Base-by-base conservation (phyloP, 2,113 vertebrate species). In the Galeopterus variegatus region DNA sequence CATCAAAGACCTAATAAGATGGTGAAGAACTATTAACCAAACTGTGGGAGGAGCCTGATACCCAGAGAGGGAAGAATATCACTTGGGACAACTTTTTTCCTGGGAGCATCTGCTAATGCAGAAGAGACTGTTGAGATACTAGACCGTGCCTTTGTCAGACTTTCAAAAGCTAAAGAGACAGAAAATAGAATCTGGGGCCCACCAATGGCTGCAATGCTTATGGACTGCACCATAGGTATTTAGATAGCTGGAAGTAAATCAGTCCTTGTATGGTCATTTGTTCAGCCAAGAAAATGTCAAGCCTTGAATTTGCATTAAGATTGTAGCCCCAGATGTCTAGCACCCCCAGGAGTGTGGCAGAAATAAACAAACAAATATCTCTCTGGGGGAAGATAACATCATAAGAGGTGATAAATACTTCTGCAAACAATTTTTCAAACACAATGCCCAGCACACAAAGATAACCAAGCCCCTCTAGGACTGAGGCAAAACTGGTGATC, bases 371-470 rank as follows among this genome's bases (percentile, higher is more conserved):
- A 21, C 4, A 54, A 60, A 19, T 10, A 23, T 65, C 28, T 82
- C 52, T n/a, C 67, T 13, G 3, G 48, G 52, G 31, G 23, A 92
- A 75, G 48, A 75, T 31, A 72, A 23, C 31, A 75, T 58, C 6
- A 48, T 50, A 36, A 21, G 28, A 87, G 15, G 12, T 87, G n/a
- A 80, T 48, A 56, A 60, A 10, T 23, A 75, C 45, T 73, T 72
- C 18, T 50, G n/a, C 75, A 92, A 92, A 64, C 69, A 65, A n/a
- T 48, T 41, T 70, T 81, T 81, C n/a, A 87, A 87, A 64, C 48
- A 54, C 73, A 87, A 13, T 65, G 64, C 18, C n/a, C 64, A 64
- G 18, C 67, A 88, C 23, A 65, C 21, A 62, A 73, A 81, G 87
- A 31, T 52, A 72, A 58, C 24, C 33, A 54, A 86, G 33, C 9